phyloP scores from a whole-genome alignment of 2,888 invertebrate species.

The Galerucella calmariensis region DNA sequence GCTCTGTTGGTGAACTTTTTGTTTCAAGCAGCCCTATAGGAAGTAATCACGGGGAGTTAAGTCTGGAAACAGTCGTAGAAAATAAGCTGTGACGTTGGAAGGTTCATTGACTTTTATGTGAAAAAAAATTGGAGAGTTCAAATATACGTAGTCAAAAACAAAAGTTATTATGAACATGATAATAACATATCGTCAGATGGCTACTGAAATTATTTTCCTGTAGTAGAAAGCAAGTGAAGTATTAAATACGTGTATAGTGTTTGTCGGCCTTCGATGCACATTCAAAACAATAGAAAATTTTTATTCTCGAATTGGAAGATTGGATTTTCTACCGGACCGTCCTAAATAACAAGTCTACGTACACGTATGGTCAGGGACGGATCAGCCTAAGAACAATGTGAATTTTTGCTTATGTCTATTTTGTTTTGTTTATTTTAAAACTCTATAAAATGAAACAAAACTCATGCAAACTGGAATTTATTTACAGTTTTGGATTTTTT shows the following conservation, averaged over 20 bases:
- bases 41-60: too few species aligned
- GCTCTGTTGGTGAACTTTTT: too few species aligned
- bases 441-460: too few species aligned
- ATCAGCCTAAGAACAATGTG: background rate
- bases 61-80: background rate
- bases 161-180: slow-evolving; percentile 12
- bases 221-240: slow-evolving; percentile 29
- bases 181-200: slow-evolving; percentile 12
- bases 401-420: too few species aligned
- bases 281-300: slow-evolving; percentile 35
- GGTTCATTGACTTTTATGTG: slow-evolving; percentile 1
- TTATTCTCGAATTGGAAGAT: slow-evolving; percentile 34
- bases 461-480: too few species aligned
- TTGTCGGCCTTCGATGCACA: slow-evolving; percentile 24
- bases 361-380: slow-evolving; percentile 10
- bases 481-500: too few species aligned
- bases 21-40: too few species aligned
- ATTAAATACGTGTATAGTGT: background rate
- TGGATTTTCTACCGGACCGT: slow-evolving; percentile 30
- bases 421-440: too few species aligned
- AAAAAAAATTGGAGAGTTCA: background rate
- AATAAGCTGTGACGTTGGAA: background rate
- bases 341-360: slow-evolving; percentile 26
- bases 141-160: slow-evolving; percentile 9
- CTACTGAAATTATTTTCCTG: slow-evolving; percentile 13